Conservation (phyloP, 30 jellyfish, hydroid and myxozoan genomes). For the Turritopsis dohrnii region DNA sequence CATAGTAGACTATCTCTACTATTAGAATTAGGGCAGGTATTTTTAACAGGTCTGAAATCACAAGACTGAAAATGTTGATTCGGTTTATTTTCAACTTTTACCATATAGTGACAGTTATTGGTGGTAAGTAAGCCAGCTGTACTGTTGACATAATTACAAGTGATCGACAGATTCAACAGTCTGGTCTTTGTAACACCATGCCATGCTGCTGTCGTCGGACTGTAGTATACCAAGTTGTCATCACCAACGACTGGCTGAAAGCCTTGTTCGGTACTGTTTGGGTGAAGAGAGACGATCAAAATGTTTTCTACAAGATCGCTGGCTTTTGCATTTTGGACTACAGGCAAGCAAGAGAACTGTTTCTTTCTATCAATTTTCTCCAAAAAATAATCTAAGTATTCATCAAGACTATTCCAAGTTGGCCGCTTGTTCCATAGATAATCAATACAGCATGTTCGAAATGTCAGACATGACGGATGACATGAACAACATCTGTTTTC, state of each 20-base stretch:
- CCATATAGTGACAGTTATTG: background rate
- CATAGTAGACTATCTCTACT: background rate
- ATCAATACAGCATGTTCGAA: background rate
- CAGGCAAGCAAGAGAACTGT: background rate
- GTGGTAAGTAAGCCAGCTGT: background rate
- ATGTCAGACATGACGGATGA: background rate
- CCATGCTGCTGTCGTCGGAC: background rate
- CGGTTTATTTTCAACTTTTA: background rate
- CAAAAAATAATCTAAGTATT: slow-evolving; percentile 5
- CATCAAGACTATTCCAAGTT: background rate
- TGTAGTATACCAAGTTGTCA: background rate
- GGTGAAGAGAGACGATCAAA: background rate
- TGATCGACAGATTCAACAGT: background rate
- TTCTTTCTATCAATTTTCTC: background rate
- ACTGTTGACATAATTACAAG: background rate
- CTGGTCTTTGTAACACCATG: background rate
- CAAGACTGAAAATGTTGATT: background rate
- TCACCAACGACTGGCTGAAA: background rate
- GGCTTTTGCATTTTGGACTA: background rate
- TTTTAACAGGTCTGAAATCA: background rate
- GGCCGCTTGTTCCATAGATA: background rate
- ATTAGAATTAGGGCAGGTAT: background rate
- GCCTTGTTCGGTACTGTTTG: background rate
- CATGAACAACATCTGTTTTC: slow-evolving; percentile 2
- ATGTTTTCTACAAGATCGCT: background rate